These are phyloP conservation scores for Cliona cf. orientalis DNA, from an alignment of 37 sponge, comb jelly and placozoan species.

Conservation along the genomic window DNA sequence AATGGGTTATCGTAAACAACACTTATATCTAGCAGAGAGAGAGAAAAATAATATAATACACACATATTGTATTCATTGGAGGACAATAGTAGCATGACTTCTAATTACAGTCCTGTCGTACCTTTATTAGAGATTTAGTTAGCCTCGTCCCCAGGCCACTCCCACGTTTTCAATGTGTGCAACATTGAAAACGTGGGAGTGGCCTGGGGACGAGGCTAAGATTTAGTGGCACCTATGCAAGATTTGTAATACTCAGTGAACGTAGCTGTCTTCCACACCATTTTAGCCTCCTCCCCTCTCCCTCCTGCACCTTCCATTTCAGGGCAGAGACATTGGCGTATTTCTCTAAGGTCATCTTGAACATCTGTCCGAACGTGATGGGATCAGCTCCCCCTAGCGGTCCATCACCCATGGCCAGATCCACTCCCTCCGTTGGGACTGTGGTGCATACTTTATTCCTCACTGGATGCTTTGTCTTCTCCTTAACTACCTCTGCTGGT, in stretches of 20 bases:
- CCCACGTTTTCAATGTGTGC: too few species aligned
- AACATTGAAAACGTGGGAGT: too few species aligned
- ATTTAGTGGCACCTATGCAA: constrained; percentile 62
- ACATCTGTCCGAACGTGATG: constrained; percentile 48
- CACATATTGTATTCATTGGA: too few species aligned
- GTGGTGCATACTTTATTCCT: constrained; percentile 18
- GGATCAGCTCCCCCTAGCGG: constrained; percentile 29
- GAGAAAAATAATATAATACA: too few species aligned
- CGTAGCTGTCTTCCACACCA: constrained; percentile 17
- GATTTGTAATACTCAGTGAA: constrained; percentile 28
- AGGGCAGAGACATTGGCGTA: constrained; percentile 47
- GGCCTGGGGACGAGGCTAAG: too few species aligned
- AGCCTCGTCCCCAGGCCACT: too few species aligned
- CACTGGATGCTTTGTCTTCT: not conserved
- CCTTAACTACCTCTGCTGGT: not conserved
- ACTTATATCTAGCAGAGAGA: too few species aligned
- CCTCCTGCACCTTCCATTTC: constrained; percentile 54
- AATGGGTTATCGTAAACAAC: too few species aligned
- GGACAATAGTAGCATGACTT: not conserved
- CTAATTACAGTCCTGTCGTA: constrained; percentile 15
- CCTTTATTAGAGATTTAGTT: constrained; percentile 86
- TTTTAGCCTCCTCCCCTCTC: constrained; percentile 48
- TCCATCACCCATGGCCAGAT: constrained; percentile 39
- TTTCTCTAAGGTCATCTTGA: constrained; percentile 27
- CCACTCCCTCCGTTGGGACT: constrained; percentile 48